A percentile compares a stretch with the other conserved stretches of the same genome.
Conservation (phyloP, 2,888 invertebrate genomes). For the Pilophorus perplexus region DNA sequence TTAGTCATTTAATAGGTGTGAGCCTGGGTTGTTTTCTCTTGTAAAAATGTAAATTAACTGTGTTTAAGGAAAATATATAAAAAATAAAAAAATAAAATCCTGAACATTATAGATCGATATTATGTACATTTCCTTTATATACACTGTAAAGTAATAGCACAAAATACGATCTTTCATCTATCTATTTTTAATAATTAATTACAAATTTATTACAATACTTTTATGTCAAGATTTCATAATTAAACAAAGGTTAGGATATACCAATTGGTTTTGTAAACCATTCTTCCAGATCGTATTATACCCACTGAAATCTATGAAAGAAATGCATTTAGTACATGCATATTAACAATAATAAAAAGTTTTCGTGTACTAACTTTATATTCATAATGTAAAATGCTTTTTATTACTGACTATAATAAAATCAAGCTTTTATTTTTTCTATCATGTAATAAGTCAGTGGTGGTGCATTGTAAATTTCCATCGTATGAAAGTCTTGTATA, state of each 20-base stretch:
- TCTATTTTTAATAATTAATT: conserved; percentile 44
- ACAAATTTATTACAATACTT: conserved; percentile 32
- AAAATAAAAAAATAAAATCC: conserved; percentile 23
- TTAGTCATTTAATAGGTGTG: conserved; percentile 24
- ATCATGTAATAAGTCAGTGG: conserved; percentile 43
- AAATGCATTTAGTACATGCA: conserved; percentile 46
- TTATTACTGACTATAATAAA: conserved; percentile 43
- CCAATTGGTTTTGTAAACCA: conserved; percentile 39
- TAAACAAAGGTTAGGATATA: conserved; percentile 37
- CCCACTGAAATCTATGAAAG: conserved; percentile 37
- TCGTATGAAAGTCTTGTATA: conserved; percentile 45
- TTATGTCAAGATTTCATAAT: conserved; percentile 44
- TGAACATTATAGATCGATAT: conserved; percentile 26
- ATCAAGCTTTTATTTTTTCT: conserved; percentile 47
- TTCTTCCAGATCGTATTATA: conserved; percentile 44
- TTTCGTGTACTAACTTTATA: conserved; percentile 45
- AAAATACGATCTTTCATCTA: conserved; percentile 45
- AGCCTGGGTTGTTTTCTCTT: conserved; percentile 20
- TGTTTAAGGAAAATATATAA: conserved; percentile 1
- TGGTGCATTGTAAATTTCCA: conserved; percentile 43
- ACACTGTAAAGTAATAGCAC: conserved; percentile 46
- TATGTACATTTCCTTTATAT: conserved; percentile 42
- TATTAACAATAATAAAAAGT: conserved; percentile 40
- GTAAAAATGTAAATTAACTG: conserved; percentile 32
- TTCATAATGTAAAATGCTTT: conserved; percentile 44